These are phyloP conservation scores for Geotrupes spiniger DNA, from an alignment of 2,888 invertebrate species.

Conservation along the genomic window DNA sequence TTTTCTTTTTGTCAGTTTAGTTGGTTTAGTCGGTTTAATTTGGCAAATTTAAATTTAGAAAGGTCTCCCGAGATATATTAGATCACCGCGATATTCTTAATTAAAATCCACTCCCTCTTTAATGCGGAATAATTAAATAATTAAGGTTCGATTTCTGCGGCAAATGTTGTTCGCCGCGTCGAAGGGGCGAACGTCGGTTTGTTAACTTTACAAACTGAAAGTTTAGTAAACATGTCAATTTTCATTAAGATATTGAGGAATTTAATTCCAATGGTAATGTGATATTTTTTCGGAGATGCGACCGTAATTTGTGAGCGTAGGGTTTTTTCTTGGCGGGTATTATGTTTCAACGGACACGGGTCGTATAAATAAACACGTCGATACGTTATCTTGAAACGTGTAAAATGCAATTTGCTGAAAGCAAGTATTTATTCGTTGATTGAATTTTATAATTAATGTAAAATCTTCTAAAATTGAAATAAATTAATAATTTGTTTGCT, in stretches of 20 bases:
- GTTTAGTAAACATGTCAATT: constrained; percentile 30
- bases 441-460: too few species aligned
- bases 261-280: constrained; percentile 25
- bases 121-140: too few species aligned
- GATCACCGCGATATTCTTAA: constrained; percentile 20
- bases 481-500: too few species aligned
- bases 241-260: constrained; percentile 24
- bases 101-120: constrained; percentile 4
- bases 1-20: constrained; percentile 23
- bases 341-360: constrained; percentile 2
- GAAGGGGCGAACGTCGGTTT: background rate
- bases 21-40: constrained; percentile 32
- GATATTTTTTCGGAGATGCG: constrained; percentile 22
- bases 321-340: background rate
- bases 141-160: too few species aligned
- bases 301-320: constrained; percentile 1
- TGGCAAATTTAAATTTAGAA: constrained; percentile 31
- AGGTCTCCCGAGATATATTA: constrained; percentile 29
- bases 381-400: too few species aligned
- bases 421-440: too few species aligned
- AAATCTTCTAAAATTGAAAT: too few species aligned
- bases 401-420: too few species aligned
- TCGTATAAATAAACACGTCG: too few species aligned
- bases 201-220: constrained; percentile 16
- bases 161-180: too few species aligned